Evolutionary conservation across 2,113 vertebrate species (phyloP), one percentile per base, ranked within the genome.

Genomic region (Muscicapa adusta): DNA sequence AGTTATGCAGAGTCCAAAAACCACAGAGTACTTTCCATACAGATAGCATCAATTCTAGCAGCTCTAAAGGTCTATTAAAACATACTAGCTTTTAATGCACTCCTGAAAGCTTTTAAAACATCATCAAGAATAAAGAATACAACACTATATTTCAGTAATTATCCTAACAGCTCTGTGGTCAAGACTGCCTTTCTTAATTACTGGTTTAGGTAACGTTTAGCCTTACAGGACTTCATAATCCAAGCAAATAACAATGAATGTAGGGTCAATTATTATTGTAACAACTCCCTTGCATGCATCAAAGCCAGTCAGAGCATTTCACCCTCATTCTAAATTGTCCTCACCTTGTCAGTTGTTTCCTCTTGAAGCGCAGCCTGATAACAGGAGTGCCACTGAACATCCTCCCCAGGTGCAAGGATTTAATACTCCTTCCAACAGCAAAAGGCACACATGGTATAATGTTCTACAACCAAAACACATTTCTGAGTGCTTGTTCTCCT

Each of bases 351-450:
- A 98, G 98, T 66, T 99, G 98, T 61, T 96, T 98, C 92, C 99
- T 98, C 51, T 99, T 99, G 96, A 99, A 99, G 74, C 98, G 98
- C 26, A 99, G 98, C 66, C 98, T 97, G 93, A 99, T 98, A 71
- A 99, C 98, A 0, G 99, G 99, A 25, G 98, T 98, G 5, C 98
- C 98, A 0, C 98, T 99, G 97, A 99, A 99, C 98, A 99, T 98
- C 83, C 99, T 98, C 62, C 99, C 99, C 92, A 99, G 98, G 94
- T 99, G 99, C 66, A 99, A 97, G 19, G 99, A 99, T 57, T 98
- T 99, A 43, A 98, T n/a, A 54, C 99, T 99, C 96, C 98, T 99
- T 96, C 97, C 98, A 95, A 97, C 84, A 72, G 97, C 96, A 81
- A 98, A 98, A 26, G 98, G 96, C 88, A 98, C 97, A 40, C 98